A percentile compares a stretch with the other conserved stretches of the same genome.
Conservation (phyloP, 2,113 vertebrate genomes). For the Lamprotornis superbus region DNA sequence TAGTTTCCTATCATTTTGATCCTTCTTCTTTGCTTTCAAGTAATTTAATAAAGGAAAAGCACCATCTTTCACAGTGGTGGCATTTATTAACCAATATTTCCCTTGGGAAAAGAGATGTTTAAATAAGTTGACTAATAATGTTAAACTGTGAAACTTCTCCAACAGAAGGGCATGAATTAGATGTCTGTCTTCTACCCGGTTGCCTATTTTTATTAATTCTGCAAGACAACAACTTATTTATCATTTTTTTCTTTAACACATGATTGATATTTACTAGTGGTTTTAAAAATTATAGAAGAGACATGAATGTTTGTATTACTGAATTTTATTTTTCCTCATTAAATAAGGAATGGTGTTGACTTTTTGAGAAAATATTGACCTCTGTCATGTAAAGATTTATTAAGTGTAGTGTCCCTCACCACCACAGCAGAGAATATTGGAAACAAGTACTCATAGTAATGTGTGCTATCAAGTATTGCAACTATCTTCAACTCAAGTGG, state of each 20-base stretch:
- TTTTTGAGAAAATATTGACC: not conserved
- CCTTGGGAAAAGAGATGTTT: not conserved
- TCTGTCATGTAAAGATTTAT: not conserved
- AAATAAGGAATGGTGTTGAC: not conserved
- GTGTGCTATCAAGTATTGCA: not conserved
- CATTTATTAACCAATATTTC: not conserved
- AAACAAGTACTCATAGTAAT: not conserved
- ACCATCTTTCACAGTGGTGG: not conserved
- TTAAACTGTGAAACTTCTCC: not conserved
- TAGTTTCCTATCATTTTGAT: not conserved
- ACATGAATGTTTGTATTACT: not conserved
- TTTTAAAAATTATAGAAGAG: not conserved
- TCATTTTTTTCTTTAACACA: not conserved
- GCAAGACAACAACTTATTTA: not conserved
- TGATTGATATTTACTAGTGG: not conserved
- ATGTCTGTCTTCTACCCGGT: not conserved
- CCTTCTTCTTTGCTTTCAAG: not conserved
- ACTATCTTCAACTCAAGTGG: not conserved
- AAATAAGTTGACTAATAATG: not conserved
- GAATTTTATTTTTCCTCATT: not conserved
- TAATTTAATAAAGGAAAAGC: not conserved
- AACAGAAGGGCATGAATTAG: not conserved
- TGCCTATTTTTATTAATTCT: not conserved
- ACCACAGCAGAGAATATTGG: not conserved
- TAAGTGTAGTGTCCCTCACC: not conserved